Percentiles rank a stretch among this genome's conserved stretches.
phyloP scores from a whole-genome alignment of 1,140 invertebrate genomes.

The Drosophila pseudoobscura region DNA sequence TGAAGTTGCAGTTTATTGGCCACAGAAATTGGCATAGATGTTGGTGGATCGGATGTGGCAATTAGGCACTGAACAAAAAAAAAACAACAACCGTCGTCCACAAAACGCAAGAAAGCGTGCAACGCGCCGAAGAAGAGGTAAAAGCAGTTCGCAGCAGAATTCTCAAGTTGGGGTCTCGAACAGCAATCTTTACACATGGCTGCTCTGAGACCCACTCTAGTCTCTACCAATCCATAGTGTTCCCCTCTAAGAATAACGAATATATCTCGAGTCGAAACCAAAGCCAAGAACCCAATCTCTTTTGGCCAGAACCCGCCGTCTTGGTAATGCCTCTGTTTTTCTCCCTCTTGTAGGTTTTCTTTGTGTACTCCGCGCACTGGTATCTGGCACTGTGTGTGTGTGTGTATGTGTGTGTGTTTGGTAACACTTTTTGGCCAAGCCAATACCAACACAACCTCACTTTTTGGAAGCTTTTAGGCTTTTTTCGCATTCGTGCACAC shows the following conservation, averaged over 20 bases:
- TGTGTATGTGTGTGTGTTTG: constrained; percentile 69
- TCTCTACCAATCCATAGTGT: not conserved
- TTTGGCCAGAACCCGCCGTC: no score
- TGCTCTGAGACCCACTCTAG: not conserved
- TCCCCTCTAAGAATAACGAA: not conserved
- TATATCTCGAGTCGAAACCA: not conserved
- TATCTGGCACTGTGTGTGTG: constrained; percentile 12
- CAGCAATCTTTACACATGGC: no score
- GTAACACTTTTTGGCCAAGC: constrained; percentile 64
- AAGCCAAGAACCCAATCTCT: no score
- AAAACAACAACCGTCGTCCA: constrained; percentile 5
- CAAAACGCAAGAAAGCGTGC: constrained; percentile 70
- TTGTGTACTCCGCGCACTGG: constrained; percentile 44
- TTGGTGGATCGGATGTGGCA: constrained; percentile 49
- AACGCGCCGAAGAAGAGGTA: constrained; percentile 19
- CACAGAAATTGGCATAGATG: constrained; percentile 47
- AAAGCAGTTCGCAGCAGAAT: constrained; percentile 34
- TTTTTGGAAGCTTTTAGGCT: constrained; percentile 46
- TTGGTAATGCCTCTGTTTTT: constrained; percentile 2
- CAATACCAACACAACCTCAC: constrained; percentile 73
- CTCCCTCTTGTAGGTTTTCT: constrained; percentile 49
- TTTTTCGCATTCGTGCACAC: constrained; percentile 16
- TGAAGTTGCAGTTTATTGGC: constrained; percentile 69
- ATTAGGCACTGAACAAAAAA: constrained; percentile 51
- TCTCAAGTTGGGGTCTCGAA: not conserved